phyloP scores from a whole-genome alignment of 2,797 vertebrate species.

The Rachycentron canadum region DNA sequence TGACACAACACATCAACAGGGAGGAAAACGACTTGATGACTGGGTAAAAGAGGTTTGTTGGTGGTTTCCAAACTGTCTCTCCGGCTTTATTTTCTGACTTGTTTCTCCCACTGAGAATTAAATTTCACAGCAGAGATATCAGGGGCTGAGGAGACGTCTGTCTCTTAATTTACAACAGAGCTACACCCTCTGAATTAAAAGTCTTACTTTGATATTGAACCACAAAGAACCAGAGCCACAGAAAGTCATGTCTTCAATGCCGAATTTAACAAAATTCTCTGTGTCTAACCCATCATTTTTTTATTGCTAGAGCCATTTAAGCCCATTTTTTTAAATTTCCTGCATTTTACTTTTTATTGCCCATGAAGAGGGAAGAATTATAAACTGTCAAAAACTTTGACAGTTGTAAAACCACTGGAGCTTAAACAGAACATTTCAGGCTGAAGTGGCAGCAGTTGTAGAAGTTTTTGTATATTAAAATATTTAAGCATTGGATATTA shows the following conservation, averaged over 20 bases:
- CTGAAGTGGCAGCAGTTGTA: not conserved
- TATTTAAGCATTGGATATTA: no score
- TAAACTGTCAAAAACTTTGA: not conserved
- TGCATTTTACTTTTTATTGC: not conserved
- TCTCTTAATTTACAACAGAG: not conserved
- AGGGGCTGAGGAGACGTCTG: not conserved
- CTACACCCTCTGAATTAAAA: not conserved
- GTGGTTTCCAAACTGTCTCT: not conserved
- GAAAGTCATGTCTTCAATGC: not conserved
- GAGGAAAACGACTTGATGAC: not conserved
- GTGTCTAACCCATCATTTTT: not conserved
- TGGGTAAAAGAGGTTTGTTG: not conserved
- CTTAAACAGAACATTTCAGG: not conserved
- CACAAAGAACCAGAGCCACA: not conserved
- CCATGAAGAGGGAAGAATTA: not conserved
- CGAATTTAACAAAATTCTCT: not conserved
- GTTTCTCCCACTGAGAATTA: not conserved
- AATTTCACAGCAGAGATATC: not conserved
- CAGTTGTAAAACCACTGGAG: not conserved
- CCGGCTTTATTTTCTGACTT: not conserved
- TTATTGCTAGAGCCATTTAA: not conserved
- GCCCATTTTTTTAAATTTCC: not conserved
- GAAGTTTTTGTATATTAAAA: not conserved
- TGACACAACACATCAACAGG: constrained; percentile 11
- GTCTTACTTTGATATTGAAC: not conserved